Evolutionary conservation across 2,888 invertebrate species (phyloP).

Genomic region (Euplexia lucipara): DNA sequence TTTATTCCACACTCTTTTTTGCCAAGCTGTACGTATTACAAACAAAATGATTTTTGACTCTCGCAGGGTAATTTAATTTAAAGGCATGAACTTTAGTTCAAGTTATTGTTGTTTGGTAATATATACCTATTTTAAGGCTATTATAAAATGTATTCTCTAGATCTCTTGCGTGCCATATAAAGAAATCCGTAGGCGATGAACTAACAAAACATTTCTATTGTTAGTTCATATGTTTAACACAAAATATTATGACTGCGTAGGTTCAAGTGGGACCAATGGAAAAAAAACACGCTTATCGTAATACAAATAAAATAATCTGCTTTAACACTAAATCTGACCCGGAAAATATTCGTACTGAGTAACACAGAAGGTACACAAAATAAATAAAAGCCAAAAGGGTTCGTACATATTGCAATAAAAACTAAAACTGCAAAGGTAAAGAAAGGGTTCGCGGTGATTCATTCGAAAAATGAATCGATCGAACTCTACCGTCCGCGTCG

Average conservation of each 20-base stretch:
- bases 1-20: no score
- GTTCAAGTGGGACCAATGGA: slow-evolving; percentile 11
- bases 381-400: slow-evolving; percentile 12
- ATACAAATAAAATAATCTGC: slow-evolving; percentile 6
- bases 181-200: slow-evolving; percentile 43
- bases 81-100: no score
- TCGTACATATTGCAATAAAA: slow-evolving; percentile 8
- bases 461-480: slow-evolving; percentile 60
- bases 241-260: slow-evolving; percentile 35
- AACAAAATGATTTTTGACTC: neutral
- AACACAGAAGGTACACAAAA: no score
- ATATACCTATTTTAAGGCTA: neutral
- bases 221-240: slow-evolving; percentile 29
- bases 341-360: no score
- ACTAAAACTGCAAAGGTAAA: slow-evolving; percentile 47
- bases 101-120: neutral
- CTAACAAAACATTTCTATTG: slow-evolving; percentile 10
- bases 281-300: slow-evolving; percentile 7
- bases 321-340: neutral
- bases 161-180: slow-evolving; percentile 19
- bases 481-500: slow-evolving; percentile 52
- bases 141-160: neutral
- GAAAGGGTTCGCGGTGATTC: slow-evolving; percentile 65
- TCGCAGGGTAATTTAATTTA: neutral
- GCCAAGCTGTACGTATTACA: no score